A percentile compares a stretch with the other conserved stretches of the same genome.
Conservation (phyloP, 2,888 invertebrate species). For the Cancer borealis region DNA sequence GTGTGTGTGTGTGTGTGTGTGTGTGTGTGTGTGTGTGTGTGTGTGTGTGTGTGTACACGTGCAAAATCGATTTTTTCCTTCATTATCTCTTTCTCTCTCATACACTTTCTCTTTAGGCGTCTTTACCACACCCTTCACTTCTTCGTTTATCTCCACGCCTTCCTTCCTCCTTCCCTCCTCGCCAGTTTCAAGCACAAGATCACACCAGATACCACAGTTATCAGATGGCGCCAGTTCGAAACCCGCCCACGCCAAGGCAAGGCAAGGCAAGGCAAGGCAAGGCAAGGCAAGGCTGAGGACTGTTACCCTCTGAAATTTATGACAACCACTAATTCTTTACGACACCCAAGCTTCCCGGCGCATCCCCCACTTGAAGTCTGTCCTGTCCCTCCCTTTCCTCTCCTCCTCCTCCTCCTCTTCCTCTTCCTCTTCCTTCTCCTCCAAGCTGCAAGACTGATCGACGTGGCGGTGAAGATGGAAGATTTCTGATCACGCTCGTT, state of each 20-base stretch:
- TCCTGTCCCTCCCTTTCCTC: background rate
- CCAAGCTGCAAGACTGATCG: background rate
- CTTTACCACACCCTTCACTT: background rate
- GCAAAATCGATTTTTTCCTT: background rate
- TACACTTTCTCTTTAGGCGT: background rate
- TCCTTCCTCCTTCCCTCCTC: background rate
- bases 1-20: slow-evolving; percentile 50
- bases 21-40: slow-evolving; percentile 26
- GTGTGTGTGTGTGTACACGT: background rate
- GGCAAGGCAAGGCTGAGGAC: no score
- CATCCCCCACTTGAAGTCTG: background rate
- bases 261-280: no score
- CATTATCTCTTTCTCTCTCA: background rate
- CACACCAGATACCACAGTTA: background rate
- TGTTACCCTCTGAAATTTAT: background rate
- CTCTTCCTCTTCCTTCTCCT: background rate
- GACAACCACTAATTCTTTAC: slow-evolving; percentile 35
- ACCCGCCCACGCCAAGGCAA: background rate
- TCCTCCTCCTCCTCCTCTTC: background rate
- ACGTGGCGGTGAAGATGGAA: background rate
- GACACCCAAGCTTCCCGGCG: background rate
- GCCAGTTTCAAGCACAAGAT: slow-evolving; percentile 41
- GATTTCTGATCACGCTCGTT: slow-evolving; percentile 34
- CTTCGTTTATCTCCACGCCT: background rate
- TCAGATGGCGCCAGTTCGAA: background rate